phyloP scores from a whole-genome alignment of 2,113 vertebrate species.

The Meles meles region DNA sequence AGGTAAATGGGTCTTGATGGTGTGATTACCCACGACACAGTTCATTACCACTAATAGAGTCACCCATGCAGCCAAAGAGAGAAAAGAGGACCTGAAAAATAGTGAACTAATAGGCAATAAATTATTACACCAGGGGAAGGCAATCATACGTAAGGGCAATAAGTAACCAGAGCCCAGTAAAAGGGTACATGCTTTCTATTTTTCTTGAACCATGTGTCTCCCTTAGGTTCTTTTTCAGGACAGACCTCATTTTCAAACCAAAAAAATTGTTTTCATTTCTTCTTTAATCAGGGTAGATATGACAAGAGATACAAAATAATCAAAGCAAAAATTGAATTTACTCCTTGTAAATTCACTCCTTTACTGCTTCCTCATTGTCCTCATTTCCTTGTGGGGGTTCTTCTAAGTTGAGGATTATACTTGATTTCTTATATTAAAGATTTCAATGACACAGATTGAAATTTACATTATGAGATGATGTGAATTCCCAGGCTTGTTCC shows the following conservation, averaged over 20 bases:
- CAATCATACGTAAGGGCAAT: not conserved
- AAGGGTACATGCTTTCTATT: constrained; percentile 5
- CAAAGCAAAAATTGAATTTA: not conserved
- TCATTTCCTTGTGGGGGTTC: not conserved
- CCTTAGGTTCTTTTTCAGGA: constrained; percentile 12
- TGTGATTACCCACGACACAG: constrained; percentile 39
- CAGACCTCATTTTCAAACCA: constrained; percentile 25
- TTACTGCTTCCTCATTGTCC: not conserved
- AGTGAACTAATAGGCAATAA: constrained; percentile 40
- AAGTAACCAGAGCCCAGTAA: not conserved
- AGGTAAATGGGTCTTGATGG: constrained; percentile 59
- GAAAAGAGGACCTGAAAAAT: not conserved
- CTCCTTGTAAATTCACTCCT: not conserved
- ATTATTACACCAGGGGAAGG: constrained; percentile 44
- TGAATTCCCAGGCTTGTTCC: not conserved
- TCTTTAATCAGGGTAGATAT: not conserved
- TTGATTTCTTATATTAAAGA: not conserved
- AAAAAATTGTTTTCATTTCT: not conserved
- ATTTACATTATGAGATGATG: not conserved
- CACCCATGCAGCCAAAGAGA: constrained; percentile 43
- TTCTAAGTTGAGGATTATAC: not conserved
- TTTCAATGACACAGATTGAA: not conserved
- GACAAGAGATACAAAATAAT: not conserved
- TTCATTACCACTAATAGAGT: constrained; percentile 64
- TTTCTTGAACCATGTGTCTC: not conserved